phyloP scores from a whole-genome alignment of 2,113 vertebrate genomes.

The Dasyornis broadbenti region DNA sequence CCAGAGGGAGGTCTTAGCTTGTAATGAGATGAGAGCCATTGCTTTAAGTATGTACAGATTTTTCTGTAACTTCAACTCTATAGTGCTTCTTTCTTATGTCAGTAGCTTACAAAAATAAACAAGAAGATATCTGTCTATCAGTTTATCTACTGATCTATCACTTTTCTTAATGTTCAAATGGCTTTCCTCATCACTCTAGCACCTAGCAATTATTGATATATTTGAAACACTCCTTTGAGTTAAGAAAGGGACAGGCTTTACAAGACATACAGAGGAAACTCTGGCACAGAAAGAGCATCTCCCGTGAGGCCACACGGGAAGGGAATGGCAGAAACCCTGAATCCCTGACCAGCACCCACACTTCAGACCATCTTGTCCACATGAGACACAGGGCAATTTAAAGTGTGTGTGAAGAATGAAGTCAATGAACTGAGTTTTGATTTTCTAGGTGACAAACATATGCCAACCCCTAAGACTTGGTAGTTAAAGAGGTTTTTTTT shows the following conservation, averaged over 20 bases:
- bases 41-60: slow-evolving; percentile 57
- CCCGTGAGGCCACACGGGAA: background rate
- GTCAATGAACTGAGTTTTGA: background rate
- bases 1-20: slow-evolving; percentile 64
- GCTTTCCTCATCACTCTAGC: background rate
- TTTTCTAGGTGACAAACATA: background rate
- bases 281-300: background rate
- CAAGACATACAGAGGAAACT: background rate
- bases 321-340: background rate
- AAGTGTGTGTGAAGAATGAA: background rate
- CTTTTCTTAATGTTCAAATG: background rate
- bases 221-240: background rate
- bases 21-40: slow-evolving; percentile 65
- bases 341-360: background rate
- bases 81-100: slow-evolving; percentile 23
- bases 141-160: background rate
- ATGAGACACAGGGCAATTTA: background rate
- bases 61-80: slow-evolving; percentile 50
- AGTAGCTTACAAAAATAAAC: slow-evolving; percentile 45
- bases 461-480: background rate
- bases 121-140: slow-evolving; percentile 17
- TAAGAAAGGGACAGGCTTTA: background rate
- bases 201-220: background rate
- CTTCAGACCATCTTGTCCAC: background rate
- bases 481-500: background rate